Percentiles rank a stretch among this genome's conserved stretches.
Evolutionary conservation across 2,888 invertebrate species (phyloP).

Genomic region (Drosophila emarginata): DNA sequence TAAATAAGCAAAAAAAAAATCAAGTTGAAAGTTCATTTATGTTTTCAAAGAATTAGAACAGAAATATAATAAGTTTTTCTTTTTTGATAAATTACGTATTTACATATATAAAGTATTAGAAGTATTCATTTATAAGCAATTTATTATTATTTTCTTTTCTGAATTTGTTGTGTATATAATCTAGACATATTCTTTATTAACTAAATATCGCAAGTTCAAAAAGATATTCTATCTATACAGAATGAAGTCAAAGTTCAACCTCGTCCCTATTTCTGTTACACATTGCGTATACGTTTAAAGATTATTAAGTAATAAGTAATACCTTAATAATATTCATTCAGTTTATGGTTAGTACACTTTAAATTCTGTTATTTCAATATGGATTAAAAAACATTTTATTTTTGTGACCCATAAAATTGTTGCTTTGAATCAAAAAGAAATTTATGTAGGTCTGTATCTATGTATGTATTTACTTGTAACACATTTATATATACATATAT

Average conservation of each 20-base stretch:
- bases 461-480: too few relatives aligned
- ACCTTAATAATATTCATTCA: background rate
- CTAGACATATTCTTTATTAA: too few relatives aligned
- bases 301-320: background rate
- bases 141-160: background rate
- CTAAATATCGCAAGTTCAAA: too few relatives aligned
- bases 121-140: too few relatives aligned
- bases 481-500: background rate
- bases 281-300: background rate
- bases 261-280: too few relatives aligned
- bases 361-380: constrained; percentile 1
- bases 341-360: constrained; percentile 6
- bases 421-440: constrained; percentile 1
- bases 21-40: too few relatives aligned
- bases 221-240: too few relatives aligned
- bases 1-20: background rate
- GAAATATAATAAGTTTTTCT: too few relatives aligned
- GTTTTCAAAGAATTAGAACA: too few relatives aligned
- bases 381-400: constrained; percentile 1
- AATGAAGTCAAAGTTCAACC: too few relatives aligned
- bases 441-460: background rate
- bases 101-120: too few relatives aligned
- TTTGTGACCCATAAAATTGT: constrained; percentile 9
- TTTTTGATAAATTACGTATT: too few relatives aligned
- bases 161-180: background rate